These are phyloP conservation scores for Steinernema feltiae DNA, from an alignment of 1,140 invertebrate species.

Conservation along the genomic window DNA sequence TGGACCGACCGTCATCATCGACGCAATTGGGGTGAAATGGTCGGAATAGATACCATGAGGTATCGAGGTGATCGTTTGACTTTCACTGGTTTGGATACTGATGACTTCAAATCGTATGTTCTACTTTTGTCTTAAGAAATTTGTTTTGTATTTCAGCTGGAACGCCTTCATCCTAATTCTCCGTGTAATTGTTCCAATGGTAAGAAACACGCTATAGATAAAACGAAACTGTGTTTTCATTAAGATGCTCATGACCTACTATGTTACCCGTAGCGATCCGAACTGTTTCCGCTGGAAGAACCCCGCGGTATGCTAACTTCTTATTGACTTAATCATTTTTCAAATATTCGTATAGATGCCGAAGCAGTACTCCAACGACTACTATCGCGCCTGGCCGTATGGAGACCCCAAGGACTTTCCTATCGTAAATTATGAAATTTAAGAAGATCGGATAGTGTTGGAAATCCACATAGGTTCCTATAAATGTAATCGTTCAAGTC, in stretches of 20 bases:
- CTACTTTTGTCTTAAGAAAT: conserved; percentile 14
- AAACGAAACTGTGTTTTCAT: no score
- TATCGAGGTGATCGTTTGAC: conserved; percentile 49
- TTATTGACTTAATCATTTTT: conserved; percentile 11
- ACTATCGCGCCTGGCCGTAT: conserved; percentile 47
- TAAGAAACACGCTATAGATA: no score
- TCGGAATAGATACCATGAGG: conserved; percentile 40
- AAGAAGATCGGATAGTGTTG: background rate
- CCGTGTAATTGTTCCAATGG: conserved; percentile 44
- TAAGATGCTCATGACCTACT: conserved; percentile 38
- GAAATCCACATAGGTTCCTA: conserved; percentile 1
- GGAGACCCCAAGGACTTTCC: conserved; percentile 50
- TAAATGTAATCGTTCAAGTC: background rate
- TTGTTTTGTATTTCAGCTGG: conserved; percentile 32
- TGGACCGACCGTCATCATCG: conserved; percentile 43
- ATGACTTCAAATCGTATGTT: conserved; percentile 47
- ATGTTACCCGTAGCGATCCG: conserved; percentile 34
- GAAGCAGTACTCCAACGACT: conserved; percentile 56
- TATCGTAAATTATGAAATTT: conserved; percentile 49
- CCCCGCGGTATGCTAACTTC: conserved; percentile 37
- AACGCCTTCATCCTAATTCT: conserved; percentile 30
- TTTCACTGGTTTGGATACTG: conserved; percentile 51
- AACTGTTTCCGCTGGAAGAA: conserved; percentile 45
- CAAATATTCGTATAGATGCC: conserved; percentile 45
- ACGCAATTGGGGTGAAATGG: conserved; percentile 38